Conservation (phyloP, 2,888 invertebrate genomes). For the Acleris holmiana region DNA sequence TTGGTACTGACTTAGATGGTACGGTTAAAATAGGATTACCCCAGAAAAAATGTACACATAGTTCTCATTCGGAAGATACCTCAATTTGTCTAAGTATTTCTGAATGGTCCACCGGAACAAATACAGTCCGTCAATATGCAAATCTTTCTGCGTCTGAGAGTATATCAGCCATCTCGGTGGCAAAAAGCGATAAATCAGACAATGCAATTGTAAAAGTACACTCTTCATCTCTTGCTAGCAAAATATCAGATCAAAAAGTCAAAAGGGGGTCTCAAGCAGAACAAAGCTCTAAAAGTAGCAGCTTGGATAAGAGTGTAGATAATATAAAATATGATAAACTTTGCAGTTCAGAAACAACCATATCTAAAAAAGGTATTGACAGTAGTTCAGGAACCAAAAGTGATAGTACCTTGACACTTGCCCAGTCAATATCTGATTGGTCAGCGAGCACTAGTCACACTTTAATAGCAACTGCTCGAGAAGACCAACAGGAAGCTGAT, state of each 20-base stretch:
- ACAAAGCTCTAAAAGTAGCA: constrained; percentile 85
- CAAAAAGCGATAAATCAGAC: constrained; percentile 85
- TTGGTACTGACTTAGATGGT: constrained; percentile 91
- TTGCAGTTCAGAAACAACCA: constrained; percentile 85
- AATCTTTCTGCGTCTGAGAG: constrained; percentile 89
- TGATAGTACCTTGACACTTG: constrained; percentile 90
- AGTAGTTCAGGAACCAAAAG: constrained; percentile 90
- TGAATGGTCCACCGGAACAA: constrained; percentile 95
- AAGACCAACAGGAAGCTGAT: constrained; percentile 72
- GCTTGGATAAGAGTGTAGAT: constrained; percentile 83
- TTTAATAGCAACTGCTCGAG: constrained; percentile 86
- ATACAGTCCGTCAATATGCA: constrained; percentile 92
- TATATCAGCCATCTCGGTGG: constrained; percentile 84
- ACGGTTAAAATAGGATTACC: constrained; percentile 92
- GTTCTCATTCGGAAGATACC: constrained; percentile 94
- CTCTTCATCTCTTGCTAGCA: constrained; percentile 81
- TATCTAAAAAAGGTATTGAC: constrained; percentile 81
- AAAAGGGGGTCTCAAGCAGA: constrained; percentile 73
- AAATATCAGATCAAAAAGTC: constrained; percentile 81
- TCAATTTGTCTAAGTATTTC: constrained; percentile 93
- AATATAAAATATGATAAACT: constrained; percentile 85
- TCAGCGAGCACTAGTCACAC: constrained; percentile 92
- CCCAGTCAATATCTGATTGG: constrained; percentile 93
- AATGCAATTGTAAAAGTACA: constrained; percentile 83
- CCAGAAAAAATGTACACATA: constrained; percentile 92